Base-by-base conservation (phyloP, 2,797 vertebrate genomes). In the Cryptoblepharus egeriae region DNA sequence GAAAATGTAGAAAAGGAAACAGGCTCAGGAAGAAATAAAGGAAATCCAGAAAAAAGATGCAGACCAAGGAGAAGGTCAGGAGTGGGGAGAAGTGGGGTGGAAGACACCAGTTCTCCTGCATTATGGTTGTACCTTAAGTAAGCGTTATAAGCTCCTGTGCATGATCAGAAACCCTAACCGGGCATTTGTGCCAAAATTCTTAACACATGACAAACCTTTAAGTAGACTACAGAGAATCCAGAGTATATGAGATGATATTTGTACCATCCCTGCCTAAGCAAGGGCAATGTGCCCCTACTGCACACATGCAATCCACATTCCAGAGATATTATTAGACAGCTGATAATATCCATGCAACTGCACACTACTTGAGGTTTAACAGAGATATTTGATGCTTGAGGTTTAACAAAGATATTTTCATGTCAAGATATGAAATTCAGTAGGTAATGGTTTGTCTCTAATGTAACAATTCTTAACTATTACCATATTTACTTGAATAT, bases 161-260 rank as follows among this genome's bases (percentile, higher is more conserved):
- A n/a, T n/a, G n/a, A n/a, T n/a, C 45, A 49, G 45, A 11, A 49
- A 49, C 2, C 45, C 45, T 11, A 49, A 49, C 45, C 45, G 2
- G 45, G 45, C 45, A 49, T 49, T 49, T 49, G 45, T 5, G 45
- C 58, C 61, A 57, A 61, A 13, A 71, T 60, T 11, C 20, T 32
- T 58, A 39, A 49, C 69, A 32, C 42, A 49, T n/a, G 30, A 26
- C 57, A 37, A 79, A 16, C 57, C 35, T 35, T 57, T 65, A 42
- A 5, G 22, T 58, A 67, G 63, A 10, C n/a, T 18, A 68, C 24
- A 7, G 18, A n/a, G 22, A 71, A 83, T 11, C 45, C 32, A 71
- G 74, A 52, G 74, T 70, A 71, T n/a, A 77, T 52, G 49, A 32
- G 70, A 58, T 37, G 67, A 82, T 37, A 42, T 18, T 64, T 71